These are phyloP conservation scores for Drosophila subobscura DNA, from an alignment of 1,140 invertebrate species.

Conservation along the genomic window DNA sequence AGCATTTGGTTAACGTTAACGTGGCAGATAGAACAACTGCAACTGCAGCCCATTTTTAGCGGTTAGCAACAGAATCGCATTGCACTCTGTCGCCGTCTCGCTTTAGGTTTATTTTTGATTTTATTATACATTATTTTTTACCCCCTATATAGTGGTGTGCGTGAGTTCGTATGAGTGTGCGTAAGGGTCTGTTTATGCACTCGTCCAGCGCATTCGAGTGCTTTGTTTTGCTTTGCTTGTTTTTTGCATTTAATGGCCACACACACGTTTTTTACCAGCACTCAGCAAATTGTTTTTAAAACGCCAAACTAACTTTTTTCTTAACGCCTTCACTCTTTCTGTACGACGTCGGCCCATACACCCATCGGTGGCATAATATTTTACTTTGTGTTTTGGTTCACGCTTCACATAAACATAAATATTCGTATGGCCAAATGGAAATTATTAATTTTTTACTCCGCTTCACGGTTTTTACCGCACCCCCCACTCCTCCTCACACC, in stretches of 20 bases:
- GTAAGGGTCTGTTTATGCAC: conserved; percentile 69
- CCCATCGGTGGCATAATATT: conserved; percentile 46
- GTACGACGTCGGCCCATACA: background rate
- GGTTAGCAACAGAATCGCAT: conserved; percentile 68
- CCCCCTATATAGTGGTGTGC: conserved; percentile 31
- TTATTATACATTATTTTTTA: conserved; percentile 68
- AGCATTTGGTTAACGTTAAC: conserved; percentile 81
- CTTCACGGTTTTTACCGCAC: conserved; percentile 4
- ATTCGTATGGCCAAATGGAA: conserved; percentile 45
- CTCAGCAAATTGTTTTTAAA: conserved; percentile 73
- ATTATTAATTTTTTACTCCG: conserved; percentile 54
- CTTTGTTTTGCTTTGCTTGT: conserved; percentile 69
- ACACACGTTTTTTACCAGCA: conserved; percentile 40
- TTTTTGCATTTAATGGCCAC: conserved; percentile 56
- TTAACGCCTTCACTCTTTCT: conserved; percentile 59
- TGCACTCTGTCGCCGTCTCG: conserved; percentile 39
- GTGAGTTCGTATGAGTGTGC: conserved; percentile 15
- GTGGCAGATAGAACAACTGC: conserved; percentile 44
- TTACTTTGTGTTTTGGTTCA: conserved; percentile 64
- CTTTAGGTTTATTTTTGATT: conserved; percentile 69
- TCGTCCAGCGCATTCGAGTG: conserved; percentile 62
- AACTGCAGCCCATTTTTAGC: conserved; percentile 59
- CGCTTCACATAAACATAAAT: conserved; percentile 72
- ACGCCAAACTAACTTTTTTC: conserved; percentile 50
- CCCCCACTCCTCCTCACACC: too few relatives aligned